Evolutionary conservation across 2,888 invertebrate species (phyloP), one percentile per base, ranked within the genome.

Genomic region (Beris morrisii): DNA sequence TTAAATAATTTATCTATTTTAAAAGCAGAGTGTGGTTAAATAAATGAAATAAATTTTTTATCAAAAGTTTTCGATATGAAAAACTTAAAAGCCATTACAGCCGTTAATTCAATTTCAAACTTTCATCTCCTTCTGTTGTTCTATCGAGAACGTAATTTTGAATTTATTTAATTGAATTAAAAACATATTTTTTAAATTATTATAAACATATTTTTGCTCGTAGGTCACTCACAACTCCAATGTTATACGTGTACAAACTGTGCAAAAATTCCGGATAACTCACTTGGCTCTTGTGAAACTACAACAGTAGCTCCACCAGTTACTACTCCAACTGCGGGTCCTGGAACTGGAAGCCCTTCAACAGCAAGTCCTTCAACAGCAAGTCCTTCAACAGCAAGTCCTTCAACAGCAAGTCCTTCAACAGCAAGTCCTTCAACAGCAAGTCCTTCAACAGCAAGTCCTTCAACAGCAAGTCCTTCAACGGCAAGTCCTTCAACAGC

Each of bases 221-320:
- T 32, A 61, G 61, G 61, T 38, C 13, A 12, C 7, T 7, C 28
- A n/a, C 50, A 32, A 15, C 30, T 61, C 7, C 32, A 52, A 38
- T 69, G 69, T n/a, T 69, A 69, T 32, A 46, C 38, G 5, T 69
- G 69, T 46, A 44, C 48, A 32, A 59, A 69, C 28, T 69, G 69
- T 13, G 57, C 55, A 43, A 38, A 48, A 52, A 28, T 64, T 4
- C 43, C 66, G 0, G 48, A 68, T n/a, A 52, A 58, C 13, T 58
- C 61, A 12, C n/a, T 59, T 6, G 30, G 63, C 5, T 5, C 61
- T 43, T 59, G 38, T 32, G 57, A 61, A 12, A 56, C 61, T 44
- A 9, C 44, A 44, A 44, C 44, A 44, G 44, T 44, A 44, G 44
- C 44, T 12, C 44, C 44, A 44, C 9, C 7, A n/a, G n/a, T n/a